phyloP scores from a whole-genome alignment of 2,888 invertebrate genomes.

The Oxyscelio sp. region DNA sequence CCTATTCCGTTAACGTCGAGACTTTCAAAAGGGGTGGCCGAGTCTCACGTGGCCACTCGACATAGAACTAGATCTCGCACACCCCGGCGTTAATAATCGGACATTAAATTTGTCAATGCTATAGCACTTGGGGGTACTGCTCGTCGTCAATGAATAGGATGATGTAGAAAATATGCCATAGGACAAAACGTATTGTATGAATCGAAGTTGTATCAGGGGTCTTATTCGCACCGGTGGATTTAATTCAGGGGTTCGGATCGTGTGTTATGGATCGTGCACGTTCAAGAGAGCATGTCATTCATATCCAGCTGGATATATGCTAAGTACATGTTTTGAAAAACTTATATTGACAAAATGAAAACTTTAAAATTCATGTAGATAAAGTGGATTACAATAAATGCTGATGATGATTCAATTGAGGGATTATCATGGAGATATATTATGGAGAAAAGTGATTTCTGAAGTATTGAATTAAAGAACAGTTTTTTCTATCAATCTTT shows the following conservation, averaged over 20 bases:
- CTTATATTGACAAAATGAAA: too few relatives aligned
- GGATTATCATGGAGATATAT: too few relatives aligned
- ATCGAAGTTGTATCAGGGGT: conserved; percentile 51
- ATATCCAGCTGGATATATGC: conserved; percentile 32
- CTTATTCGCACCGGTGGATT: conserved; percentile 45
- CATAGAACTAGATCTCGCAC: conserved; percentile 80
- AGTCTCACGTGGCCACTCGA: conserved; percentile 86
- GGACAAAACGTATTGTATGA: conserved; percentile 73
- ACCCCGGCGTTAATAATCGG: conserved; percentile 87
- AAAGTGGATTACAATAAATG: too few relatives aligned
- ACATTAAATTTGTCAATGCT: conserved; percentile 88
- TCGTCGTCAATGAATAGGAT: conserved; percentile 78
- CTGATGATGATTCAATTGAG: too few relatives aligned
- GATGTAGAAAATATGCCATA: conserved; percentile 81
- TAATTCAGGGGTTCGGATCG: conserved; percentile 35
- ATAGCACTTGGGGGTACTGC: conserved; percentile 81
- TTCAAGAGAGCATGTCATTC: conserved; percentile 31
- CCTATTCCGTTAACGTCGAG: conserved; percentile 36
- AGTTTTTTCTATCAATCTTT: too few relatives aligned
- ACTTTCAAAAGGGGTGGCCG: conserved; percentile 71
- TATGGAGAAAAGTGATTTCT: too few relatives aligned
- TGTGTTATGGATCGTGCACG: conserved; percentile 22
- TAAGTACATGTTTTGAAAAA: too few relatives aligned
- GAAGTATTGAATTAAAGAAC: too few relatives aligned
- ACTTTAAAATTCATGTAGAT: too few relatives aligned